Percentiles rank a stretch among this genome's conserved stretches.
Evolutionary conservation across 1,140 invertebrate genomes (phyloP).

Genomic region (Zaprionus taronus): DNA sequence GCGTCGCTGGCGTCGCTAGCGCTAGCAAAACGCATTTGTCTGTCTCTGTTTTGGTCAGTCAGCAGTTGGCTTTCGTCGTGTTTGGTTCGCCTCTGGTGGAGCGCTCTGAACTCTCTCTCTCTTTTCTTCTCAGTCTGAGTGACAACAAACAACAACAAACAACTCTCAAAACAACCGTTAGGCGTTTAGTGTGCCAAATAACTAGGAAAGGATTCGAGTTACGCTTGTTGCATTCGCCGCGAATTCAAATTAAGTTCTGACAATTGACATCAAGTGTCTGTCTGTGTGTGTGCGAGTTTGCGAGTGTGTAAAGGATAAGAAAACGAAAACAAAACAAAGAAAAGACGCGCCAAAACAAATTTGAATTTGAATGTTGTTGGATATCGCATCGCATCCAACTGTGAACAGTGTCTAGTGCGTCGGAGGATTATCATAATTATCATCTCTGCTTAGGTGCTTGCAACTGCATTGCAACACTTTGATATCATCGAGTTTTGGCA

Average conservation of each 20-base stretch:
- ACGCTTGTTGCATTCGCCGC: slow-evolving; percentile 51
- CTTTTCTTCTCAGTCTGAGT: neutral
- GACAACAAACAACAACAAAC: slow-evolving; percentile 30
- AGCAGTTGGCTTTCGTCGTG: slow-evolving; percentile 84
- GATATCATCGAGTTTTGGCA: slow-evolving; percentile 76
- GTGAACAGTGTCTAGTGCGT: slow-evolving; percentile 70
- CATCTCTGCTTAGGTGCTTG: neutral
- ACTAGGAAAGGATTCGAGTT: neutral
- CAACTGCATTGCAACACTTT: slow-evolving; percentile 55
- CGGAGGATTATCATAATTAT: slow-evolving; percentile 26
- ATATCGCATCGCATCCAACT: too few relatives aligned
- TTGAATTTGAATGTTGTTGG: slow-evolving; percentile 16
- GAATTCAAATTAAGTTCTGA: slow-evolving; percentile 5
- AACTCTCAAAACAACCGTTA: slow-evolving; percentile 47
- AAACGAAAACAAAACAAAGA: slow-evolving; percentile 12
- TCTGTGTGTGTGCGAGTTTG: neutral
- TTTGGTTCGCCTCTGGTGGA: slow-evolving; percentile 72
- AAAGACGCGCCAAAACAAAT: slow-evolving; percentile 43
- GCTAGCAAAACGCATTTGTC: slow-evolving; percentile 77
- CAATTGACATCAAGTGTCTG: neutral
- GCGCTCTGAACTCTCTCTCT: slow-evolving; percentile 45
- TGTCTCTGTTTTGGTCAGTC: slow-evolving; percentile 84
- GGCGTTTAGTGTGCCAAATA: slow-evolving; percentile 50
- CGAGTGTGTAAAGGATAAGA: neutral
- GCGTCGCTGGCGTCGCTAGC: slow-evolving; percentile 44